phyloP scores from a whole-genome alignment of 2,113 vertebrate species.

The human (Homo sapiens) region DNA sequence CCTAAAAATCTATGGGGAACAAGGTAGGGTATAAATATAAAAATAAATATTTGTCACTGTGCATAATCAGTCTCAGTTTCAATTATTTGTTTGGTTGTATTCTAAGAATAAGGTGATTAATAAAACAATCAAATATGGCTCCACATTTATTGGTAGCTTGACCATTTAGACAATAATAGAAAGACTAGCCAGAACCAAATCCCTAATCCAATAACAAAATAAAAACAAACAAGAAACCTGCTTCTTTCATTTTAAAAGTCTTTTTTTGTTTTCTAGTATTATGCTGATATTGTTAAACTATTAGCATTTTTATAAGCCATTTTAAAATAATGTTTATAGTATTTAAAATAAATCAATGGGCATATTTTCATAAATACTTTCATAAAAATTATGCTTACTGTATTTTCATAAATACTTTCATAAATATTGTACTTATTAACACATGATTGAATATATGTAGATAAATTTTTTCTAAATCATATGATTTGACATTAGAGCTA shows the following conservation, averaged over 20 bases:
- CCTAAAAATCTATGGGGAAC: conserved; percentile 20
- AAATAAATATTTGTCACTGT: background rate
- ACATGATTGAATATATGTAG: background rate
- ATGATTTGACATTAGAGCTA: background rate
- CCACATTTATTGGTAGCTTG: conserved; percentile 16
- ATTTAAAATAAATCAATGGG: conserved; percentile 18
- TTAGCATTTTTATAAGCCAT: background rate
- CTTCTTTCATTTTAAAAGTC: background rate
- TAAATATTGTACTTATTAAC: background rate
- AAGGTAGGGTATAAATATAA: background rate
- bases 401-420: conserved; percentile 4
- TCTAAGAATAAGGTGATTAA: conserved; percentile 22
- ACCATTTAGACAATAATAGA: conserved; percentile 3
- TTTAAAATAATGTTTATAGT: background rate
- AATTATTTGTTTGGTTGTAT: background rate
- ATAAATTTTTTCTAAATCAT: background rate
- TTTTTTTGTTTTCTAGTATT: conserved; percentile 2
- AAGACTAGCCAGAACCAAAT: background rate
- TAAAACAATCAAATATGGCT: conserved; percentile 33
- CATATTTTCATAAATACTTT: background rate
- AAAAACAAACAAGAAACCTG: background rate
- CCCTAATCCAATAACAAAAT: background rate
- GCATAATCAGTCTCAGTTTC: background rate
- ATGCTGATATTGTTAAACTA: conserved; percentile 27
- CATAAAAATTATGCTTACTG: background rate